Evolutionary conservation across 2,888 invertebrate species (phyloP).

Genomic region (Endomychus coccineus): DNA sequence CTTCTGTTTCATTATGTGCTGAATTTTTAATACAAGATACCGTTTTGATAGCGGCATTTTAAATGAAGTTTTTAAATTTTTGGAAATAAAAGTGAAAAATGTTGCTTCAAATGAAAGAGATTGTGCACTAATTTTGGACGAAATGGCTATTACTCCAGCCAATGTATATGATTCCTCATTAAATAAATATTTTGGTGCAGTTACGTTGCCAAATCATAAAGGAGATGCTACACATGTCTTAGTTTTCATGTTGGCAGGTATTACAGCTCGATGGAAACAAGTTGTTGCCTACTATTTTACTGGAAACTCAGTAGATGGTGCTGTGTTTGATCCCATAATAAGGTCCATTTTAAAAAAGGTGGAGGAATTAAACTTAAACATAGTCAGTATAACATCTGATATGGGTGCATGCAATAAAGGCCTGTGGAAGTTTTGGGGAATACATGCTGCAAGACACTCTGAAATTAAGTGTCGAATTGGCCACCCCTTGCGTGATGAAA

Average conservation of each 20-base stretch:
- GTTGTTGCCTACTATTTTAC: constrained; percentile 28
- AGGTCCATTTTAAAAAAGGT: constrained; percentile 18
- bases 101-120: constrained; percentile 9
- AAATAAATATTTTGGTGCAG: constrained; percentile 24
- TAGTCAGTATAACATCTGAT: constrained; percentile 25
- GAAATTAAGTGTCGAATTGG: constrained; percentile 7
- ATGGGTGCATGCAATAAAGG: constrained; percentile 27
- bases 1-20: no score
- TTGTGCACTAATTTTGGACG: constrained; percentile 19
- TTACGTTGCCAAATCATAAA: constrained; percentile 19
- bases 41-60: no score
- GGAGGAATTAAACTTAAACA: constrained; percentile 17
- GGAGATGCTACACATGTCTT: constrained; percentile 25
- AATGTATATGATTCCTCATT: constrained; percentile 15
- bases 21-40: no score
- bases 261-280: constrained; percentile 28
- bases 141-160: constrained; percentile 21
- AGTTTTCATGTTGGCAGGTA: constrained; percentile 28
- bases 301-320: constrained; percentile 23
- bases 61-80: no score
- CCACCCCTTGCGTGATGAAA: constrained; percentile 19
- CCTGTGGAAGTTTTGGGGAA: constrained; percentile 22
- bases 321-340: constrained; percentile 19
- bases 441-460: constrained; percentile 17
- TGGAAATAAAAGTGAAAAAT: no score